Evolutionary conservation across 1,140 invertebrate genomes (phyloP).

Genomic region (Bradynema listronoti): DNA sequence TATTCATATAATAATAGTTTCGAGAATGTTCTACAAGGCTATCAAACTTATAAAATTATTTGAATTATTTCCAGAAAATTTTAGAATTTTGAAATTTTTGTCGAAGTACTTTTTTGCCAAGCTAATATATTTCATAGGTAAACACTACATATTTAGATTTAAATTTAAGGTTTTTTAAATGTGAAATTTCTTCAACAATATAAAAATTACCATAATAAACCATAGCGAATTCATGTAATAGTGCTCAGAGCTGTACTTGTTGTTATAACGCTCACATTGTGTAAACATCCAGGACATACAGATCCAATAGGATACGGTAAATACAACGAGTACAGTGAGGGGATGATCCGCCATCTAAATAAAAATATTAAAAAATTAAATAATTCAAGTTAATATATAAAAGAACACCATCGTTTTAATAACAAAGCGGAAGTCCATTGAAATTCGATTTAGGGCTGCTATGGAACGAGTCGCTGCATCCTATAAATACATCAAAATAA

Average conservation of each 20-base stretch:
- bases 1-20: too few relatives aligned
- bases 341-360: slow-evolving; percentile 56
- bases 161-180: too few relatives aligned
- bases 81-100: too few relatives aligned
- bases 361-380: too few relatives aligned
- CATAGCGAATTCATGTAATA: slow-evolving; percentile 63
- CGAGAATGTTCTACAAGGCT: too few relatives aligned
- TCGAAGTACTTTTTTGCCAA: too few relatives aligned
- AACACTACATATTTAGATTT: too few relatives aligned
- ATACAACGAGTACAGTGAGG: slow-evolving; percentile 49
- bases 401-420: slow-evolving; percentile 56
- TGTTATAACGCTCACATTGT: slow-evolving; percentile 50
- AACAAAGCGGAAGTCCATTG: slow-evolving; percentile 57
- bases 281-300: slow-evolving; percentile 58
- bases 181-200: too few relatives aligned
- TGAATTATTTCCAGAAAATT: too few relatives aligned
- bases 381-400: slow-evolving; percentile 19
- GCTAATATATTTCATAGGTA: too few relatives aligned
- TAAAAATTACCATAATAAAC: slow-evolving; percentile 60
- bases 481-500: slow-evolving; percentile 20
- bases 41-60: too few relatives aligned
- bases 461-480: slow-evolving; percentile 52
- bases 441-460: slow-evolving; percentile 55
- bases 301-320: slow-evolving; percentile 56
- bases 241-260: slow-evolving; percentile 54